A percentile compares a stretch with the other conserved stretches of the same genome.
Evolutionary conservation across 2,113 vertebrate species (phyloP).

Genomic region (Lophius piscatorius): DNA sequence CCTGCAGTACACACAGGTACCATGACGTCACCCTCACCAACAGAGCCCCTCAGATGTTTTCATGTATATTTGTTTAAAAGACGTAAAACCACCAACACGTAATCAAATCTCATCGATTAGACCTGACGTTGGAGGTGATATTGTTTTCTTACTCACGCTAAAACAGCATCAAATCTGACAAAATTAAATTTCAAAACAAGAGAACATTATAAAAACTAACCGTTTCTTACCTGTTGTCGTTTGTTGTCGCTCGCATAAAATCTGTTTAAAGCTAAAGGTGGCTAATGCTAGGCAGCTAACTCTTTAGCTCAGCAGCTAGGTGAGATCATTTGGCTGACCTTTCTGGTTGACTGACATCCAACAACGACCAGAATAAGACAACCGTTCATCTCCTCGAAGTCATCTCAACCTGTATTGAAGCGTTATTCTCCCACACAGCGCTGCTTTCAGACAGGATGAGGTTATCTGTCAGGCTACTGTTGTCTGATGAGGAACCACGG

Average conservation of each 20-base stretch:
- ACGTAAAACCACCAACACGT: too few species aligned
- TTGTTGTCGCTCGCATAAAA: slow-evolving; percentile 1
- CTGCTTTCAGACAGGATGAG: neutral
- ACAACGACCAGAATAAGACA: neutral
- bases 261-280: neutral
- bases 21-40: slow-evolving; percentile 60
- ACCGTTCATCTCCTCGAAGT: neutral
- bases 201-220: too few species aligned
- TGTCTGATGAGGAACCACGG: slow-evolving; percentile 14
- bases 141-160: too few species aligned
- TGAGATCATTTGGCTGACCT: neutral
- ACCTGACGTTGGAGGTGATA: too few species aligned
- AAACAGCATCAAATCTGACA: neutral
- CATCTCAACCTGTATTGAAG: neutral
- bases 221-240: slow-evolving; percentile 36
- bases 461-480: slow-evolving; percentile 42
- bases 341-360: neutral
- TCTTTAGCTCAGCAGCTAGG: slow-evolving; percentile 31
- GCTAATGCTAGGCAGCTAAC: slow-evolving; percentile 23
- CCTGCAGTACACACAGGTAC: slow-evolving; percentile 20
- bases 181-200: too few species aligned
- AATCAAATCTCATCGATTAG: too few species aligned
- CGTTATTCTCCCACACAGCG: neutral
- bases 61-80: too few species aligned
- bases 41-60: neutral